Evolutionary conservation across 1,140 invertebrate genomes (phyloP).

Genomic region (Aphidius ervi): DNA sequence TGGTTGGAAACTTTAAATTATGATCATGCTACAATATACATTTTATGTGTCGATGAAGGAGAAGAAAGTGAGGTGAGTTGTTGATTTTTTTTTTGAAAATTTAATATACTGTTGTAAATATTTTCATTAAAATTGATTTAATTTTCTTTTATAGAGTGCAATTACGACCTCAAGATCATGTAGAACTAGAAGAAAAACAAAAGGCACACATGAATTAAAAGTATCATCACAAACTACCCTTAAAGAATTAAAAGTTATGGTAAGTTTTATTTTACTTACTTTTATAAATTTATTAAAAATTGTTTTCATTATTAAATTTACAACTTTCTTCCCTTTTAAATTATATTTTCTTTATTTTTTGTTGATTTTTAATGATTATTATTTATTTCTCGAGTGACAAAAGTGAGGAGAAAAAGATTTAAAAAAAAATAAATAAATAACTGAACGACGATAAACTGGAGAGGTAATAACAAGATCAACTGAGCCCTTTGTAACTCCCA

Average conservation of each 20-base stretch:
- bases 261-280: conserved; percentile 28
- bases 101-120: too few relatives aligned
- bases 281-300: conserved; percentile 1
- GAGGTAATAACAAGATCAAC: conserved; percentile 50
- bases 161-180: conserved; percentile 39
- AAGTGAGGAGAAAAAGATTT: conserved; percentile 23
- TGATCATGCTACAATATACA: conserved; percentile 47
- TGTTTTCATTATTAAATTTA: background rate
- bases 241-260: conserved; percentile 50
- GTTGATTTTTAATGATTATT: conserved; percentile 34
- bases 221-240: conserved; percentile 48
- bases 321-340: background rate
- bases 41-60: conserved; percentile 45
- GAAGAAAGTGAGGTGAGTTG: conserved; percentile 42
- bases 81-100: conserved; percentile 9
- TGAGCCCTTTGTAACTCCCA: too few relatives aligned
- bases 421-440: conserved; percentile 34
- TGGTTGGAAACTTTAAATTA: conserved; percentile 46
- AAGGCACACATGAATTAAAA: conserved; percentile 47
- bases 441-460: conserved; percentile 48
- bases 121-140: conserved; percentile 15
- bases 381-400: conserved; percentile 47
- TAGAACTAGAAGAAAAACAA: conserved; percentile 45
- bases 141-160: conserved; percentile 30
- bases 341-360: background rate